Base-by-base conservation (phyloP, 2,113 vertebrate species). In the Hippocampus guttulatus region DNA sequence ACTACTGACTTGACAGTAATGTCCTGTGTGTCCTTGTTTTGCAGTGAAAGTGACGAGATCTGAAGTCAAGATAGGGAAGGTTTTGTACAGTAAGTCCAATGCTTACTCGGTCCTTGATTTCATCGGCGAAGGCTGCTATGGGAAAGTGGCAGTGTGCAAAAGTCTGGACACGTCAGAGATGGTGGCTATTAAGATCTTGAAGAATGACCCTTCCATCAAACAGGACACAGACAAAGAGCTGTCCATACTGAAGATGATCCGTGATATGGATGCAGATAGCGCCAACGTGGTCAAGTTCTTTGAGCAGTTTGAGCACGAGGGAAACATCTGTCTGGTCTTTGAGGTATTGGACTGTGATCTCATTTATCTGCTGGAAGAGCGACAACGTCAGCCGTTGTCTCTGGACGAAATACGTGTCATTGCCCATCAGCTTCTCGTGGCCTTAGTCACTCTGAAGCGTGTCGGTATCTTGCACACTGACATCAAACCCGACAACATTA, bases 401-500 rank as follows among this genome's bases (percentile, higher is more conserved):
- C 33, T 68, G 18, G 52, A 57, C 20, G 67, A 68, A 68, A 57
- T 68, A 33, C 67, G 67, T 18, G 51, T 23, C 52, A 68, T 68
- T 15, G n/a, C 51, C 3, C 52, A 18, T 54, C 67, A 68, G 52
- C 67, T 68, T 21, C 67, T 68, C 5, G 33, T 57, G 67, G 67
- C 67, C 12, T 55, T 68, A 33, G 67, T 55, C 52, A 23, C 67
- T 52, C 52, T 68, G 33, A 68, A 68, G 33, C 14, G 6, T 9
- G 6, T 68, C 21, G 67, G 67, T 7, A 57, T 68, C 49, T n/a
- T 68, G 8, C 67, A 68, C 16, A 57, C 67, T 23, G 67, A 68
- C 51, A 55, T 68, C n/a, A 68, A 68, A 23, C 67, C 67, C 9
- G 67, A 68, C 67, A 68, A 68, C 33, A 68, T 68, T 4, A 68